Evolutionary conservation across 2,888 invertebrate genomes (phyloP).

Genomic region (Aphidoletes aphidimyza): DNA sequence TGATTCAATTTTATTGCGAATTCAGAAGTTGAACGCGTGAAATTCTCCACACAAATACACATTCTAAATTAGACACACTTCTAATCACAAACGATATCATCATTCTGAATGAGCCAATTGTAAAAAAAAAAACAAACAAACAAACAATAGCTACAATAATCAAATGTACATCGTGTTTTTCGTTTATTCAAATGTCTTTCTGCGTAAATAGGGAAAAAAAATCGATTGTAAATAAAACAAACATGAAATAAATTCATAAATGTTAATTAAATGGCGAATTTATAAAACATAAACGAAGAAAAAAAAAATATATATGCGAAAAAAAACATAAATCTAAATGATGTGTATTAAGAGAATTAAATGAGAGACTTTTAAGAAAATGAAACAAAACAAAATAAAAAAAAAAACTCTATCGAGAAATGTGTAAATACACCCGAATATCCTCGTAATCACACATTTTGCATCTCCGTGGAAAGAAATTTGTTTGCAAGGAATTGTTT

Average conservation of each 20-base stretch:
- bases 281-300: neutral
- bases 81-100: neutral
- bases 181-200: constrained; percentile 26
- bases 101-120: constrained; percentile 20
- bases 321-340: neutral
- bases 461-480: constrained; percentile 4
- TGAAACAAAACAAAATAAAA: too few species aligned
- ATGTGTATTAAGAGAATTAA: neutral
- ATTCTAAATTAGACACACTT: constrained; percentile 3
- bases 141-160: too few species aligned
- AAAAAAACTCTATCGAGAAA: constrained; percentile 7
- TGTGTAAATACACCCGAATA: constrained; percentile 27
- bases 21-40: neutral
- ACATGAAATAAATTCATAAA: constrained; percentile 3
- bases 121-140: neutral
- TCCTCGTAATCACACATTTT: neutral
- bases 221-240: constrained; percentile 33
- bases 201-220: neutral
- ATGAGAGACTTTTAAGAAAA: constrained; percentile 24
- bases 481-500: neutral
- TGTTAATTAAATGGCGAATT: constrained; percentile 47
- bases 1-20: constrained; percentile 31
- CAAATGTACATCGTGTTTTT: constrained; percentile 21
- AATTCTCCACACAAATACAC: neutral
- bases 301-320: neutral